Base-by-base conservation (phyloP, 2,888 invertebrate species). In the Lathronympha strigana region DNA sequence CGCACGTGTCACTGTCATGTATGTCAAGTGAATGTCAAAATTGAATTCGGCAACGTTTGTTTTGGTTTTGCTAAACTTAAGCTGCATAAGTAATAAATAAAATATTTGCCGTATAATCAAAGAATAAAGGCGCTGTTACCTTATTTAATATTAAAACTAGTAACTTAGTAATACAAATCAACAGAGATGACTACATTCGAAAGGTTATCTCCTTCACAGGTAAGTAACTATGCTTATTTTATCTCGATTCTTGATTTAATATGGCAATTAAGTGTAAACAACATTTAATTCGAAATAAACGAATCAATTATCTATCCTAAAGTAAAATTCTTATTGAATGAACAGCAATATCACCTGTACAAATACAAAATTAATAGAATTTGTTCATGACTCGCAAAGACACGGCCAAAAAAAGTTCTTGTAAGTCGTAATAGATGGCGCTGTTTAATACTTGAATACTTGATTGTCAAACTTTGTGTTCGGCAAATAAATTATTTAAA, bases 101-200 rank as follows among this genome's bases (percentile, higher is more conserved):
- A 3, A 21, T 45, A 45, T 3, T 9, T 11, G 4, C 5, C 6
- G 17, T 17, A 17, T 2, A 9, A 8, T 3, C 1, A 1, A 17
- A 19, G 40, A 15, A 5, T 15, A 6, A 1, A 38, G 4, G 5
- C 4, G 6, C n/a, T 38, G 1, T 6, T 1, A n/a, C 3, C 4
- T n/a, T 15, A 2, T 38, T 38, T 15, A 1, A 6, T 15, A 15
- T 1, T 43, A 1, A 43, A 21, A 13, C 13, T 43, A 43, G 21
- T 25, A 25, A 33, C 47, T n/a, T 5, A n/a, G 6, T 5, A n/a
- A 47, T 23, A 47, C 13, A 23, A 23, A 2, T 2, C 1, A 23
- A 23, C 13, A 25, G 73, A 62, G 69, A 86, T 86, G 86, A 71
- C 82, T 23, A 68, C 75, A 33, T 86, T 82, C 70, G 85, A 87